Evolutionary conservation across 2,888 invertebrate genomes (phyloP).

Genomic region (Sepioteuthis lessoniana): DNA sequence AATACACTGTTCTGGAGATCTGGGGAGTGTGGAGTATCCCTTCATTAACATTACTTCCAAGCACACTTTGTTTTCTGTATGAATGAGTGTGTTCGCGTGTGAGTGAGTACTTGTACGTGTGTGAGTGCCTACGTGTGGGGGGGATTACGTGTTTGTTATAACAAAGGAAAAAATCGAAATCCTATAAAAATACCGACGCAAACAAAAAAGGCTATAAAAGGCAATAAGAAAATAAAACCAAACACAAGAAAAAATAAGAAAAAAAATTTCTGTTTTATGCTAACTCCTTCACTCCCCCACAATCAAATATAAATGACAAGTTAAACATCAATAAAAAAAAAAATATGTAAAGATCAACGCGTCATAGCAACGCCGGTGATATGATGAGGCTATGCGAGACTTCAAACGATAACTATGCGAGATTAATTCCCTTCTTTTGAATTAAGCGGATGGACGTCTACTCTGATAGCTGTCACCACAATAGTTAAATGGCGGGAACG

Average conservation of each 20-base stretch:
- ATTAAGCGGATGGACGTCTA: not conserved
- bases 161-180: not conserved
- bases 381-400: not conserved
- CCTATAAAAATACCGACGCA: not conserved
- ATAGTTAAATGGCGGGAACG: not conserved
- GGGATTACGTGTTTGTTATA: not conserved
- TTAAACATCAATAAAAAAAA: not conserved
- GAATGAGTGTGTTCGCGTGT: no score
- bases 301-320: not conserved
- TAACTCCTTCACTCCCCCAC: not conserved
- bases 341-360: not conserved
- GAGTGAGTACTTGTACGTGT: not conserved
- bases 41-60: no score
- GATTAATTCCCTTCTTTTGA: not conserved
- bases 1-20: no score
- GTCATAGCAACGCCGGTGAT: not conserved
- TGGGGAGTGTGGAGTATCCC: no score
- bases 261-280: not conserved
- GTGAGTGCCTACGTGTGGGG: no score
- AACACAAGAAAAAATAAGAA: not conserved
- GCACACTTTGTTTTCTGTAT: no score
- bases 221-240: not conserved
- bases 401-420: not conserved
- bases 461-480: not conserved
- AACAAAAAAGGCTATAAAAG: no score